Percentiles rank a stretch among this genome's conserved stretches.
These are phyloP conservation scores for Cataglyphis hispanica DNA, from an alignment of 1,140 invertebrate species.

Conservation along the genomic window DNA sequence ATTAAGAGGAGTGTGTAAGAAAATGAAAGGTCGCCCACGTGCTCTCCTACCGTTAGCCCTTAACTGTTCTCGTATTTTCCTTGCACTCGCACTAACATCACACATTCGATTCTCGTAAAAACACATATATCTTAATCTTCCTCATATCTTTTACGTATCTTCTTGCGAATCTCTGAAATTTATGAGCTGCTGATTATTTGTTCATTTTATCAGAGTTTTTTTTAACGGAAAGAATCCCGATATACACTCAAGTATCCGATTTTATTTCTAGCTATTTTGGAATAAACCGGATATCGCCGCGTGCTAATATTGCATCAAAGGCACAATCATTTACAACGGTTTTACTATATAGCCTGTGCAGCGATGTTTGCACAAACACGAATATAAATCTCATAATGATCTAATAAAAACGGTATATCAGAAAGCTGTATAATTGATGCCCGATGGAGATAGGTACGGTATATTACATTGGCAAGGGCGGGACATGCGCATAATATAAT, in stretches of 20 bases:
- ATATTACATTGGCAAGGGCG: conserved; percentile 2
- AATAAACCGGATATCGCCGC: background rate
- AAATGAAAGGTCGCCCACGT: conserved; percentile 27
- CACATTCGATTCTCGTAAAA: conserved; percentile 14
- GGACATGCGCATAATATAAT: conserved; percentile 28
- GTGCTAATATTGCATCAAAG: conserved; percentile 14
- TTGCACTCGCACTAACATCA: background rate
- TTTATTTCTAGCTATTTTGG: background rate
- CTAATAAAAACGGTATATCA: background rate
- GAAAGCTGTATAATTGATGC: conserved; percentile 33
- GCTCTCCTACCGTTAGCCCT: conserved; percentile 50
- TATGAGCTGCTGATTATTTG: background rate
- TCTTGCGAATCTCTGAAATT: background rate
- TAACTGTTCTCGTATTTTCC: conserved; percentile 2
- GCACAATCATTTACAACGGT: background rate
- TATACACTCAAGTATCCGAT: background rate
- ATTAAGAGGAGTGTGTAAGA: conserved; percentile 15
- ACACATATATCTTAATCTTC: background rate
- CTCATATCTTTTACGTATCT: background rate
- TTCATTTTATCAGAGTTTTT: too few relatives aligned
- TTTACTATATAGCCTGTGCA: too few relatives aligned
- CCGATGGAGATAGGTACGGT: background rate
- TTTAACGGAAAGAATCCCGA: background rate
- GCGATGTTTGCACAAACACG: background rate
- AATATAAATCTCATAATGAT: conserved; percentile 18